Evolutionary conservation across 2,113 vertebrate genomes (phyloP).

Genomic region (Lipotes vexillifer): DNA sequence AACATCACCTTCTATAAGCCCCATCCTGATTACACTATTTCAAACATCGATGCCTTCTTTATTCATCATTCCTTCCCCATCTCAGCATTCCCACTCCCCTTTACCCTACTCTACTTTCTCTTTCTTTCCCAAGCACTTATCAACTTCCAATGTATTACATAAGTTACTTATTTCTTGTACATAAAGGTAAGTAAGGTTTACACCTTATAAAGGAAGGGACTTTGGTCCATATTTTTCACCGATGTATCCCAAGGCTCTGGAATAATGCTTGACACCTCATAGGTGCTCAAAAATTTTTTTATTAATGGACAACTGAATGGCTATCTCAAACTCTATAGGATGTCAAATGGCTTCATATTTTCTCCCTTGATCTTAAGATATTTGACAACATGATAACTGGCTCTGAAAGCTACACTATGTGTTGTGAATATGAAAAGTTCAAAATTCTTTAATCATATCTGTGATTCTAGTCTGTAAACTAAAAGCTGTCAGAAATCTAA

Average conservation of each 20-base stretch:
- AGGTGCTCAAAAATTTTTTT: not conserved
- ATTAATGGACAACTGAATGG: not conserved
- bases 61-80: not conserved
- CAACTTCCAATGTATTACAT: not conserved
- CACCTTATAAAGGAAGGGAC: not conserved
- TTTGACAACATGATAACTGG: not conserved
- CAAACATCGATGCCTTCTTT: not conserved
- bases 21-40: not conserved
- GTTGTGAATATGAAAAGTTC: not conserved
- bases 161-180: not conserved
- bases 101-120: not conserved
- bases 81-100: not conserved
- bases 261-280: not conserved
- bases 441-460: not conserved
- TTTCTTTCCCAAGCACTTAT: not conserved
- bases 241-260: not conserved
- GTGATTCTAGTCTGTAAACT: not conserved
- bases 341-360: not conserved
- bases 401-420: not conserved
- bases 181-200: not conserved
- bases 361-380: not conserved
- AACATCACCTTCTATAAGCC: not conserved
- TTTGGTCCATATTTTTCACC: not conserved
- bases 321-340: not conserved
- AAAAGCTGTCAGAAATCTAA: constrained; percentile 23